These are phyloP conservation scores for Cyanoramphus novaezelandiae DNA, from an alignment of 2,113 vertebrate species.

Conservation along the genomic window DNA sequence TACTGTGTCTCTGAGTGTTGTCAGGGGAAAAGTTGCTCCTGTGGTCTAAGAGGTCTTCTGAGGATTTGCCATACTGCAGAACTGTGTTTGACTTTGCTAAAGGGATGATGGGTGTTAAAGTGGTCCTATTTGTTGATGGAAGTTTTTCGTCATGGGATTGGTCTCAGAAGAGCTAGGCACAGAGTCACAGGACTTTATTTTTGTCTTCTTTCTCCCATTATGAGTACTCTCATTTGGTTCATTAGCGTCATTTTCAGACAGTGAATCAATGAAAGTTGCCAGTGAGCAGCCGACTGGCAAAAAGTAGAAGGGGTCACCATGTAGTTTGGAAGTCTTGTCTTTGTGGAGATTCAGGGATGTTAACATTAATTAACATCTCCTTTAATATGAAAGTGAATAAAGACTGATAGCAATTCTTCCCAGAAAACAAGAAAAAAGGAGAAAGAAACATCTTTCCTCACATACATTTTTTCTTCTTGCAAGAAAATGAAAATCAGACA, in stretches of 20 bases:
- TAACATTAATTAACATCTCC: not conserved
- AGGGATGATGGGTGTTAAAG: not conserved
- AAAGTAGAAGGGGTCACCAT: not conserved
- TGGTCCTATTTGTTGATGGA: not conserved
- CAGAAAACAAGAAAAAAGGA: not conserved
- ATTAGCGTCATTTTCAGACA: not conserved
- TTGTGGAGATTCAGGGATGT: not conserved
- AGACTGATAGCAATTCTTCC: not conserved
- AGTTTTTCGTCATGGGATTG: not conserved
- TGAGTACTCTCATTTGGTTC: not conserved
- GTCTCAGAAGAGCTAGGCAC: not conserved
- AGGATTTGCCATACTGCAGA: not conserved
- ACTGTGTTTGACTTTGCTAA: not conserved
- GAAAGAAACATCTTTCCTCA: not conserved
- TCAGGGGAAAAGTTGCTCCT: not conserved
- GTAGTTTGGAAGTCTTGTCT: not conserved
- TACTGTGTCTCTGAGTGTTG: not conserved
- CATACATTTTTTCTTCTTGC: not conserved
- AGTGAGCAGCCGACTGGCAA: not conserved
- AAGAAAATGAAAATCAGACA: not conserved
- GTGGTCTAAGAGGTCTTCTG: not conserved
- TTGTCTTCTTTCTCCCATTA: not conserved
- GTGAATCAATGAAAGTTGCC: not conserved
- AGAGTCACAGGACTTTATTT: not conserved
- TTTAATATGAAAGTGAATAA: not conserved